Base-by-base conservation (phyloP, 2,797 vertebrate species). In the Sylvia borin region DNA sequence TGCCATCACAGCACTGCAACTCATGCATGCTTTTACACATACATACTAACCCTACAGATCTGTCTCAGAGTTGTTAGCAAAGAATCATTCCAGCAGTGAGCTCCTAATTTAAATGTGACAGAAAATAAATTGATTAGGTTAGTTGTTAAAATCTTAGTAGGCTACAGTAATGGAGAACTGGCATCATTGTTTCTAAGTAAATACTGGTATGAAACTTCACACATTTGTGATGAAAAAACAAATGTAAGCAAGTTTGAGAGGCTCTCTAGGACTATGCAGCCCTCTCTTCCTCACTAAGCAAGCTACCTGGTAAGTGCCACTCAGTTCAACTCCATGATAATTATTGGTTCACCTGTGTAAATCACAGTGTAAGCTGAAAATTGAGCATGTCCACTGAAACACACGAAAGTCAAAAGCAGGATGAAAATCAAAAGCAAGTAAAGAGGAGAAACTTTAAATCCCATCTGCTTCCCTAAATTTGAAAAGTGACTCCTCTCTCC, bases 21-120 rank as follows among this genome's bases (percentile, higher is more conserved):
- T 22, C 3, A 0, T 1, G 1, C 11, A 78, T 75, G 11, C 1
- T 47, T 24, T 78, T 51, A 71, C 16, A 36, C 7, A 60, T 19
- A 21, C 4, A 2, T 17, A 38, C 11, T 24, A 18, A 58, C 11
- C 27, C 27, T 36, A n/a, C 5, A 1, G 0, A 43, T 42, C 42
- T 24, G 12, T 45, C 54, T 73, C 64, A 58, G 65, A 73, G 4
- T 16, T 61, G 8, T 55, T 81, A 57, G 10, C 19, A 13, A 83
- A 73, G 3, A 77, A 92, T 61, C 26, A 65, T 10, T 43, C 21
- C 42, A 65, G 20, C 62, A 45, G 12, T 16, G 26, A 71, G 9
- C 9, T 83, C n/a, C 24, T 43, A 31, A 40, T 8, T 53, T 77
- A 91, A 83, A 71, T n/a, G 26, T 32, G 67, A 62, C 32, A 54